phyloP scores from a whole-genome alignment of 1,140 invertebrate species.

The Steinernema feltiae region DNA sequence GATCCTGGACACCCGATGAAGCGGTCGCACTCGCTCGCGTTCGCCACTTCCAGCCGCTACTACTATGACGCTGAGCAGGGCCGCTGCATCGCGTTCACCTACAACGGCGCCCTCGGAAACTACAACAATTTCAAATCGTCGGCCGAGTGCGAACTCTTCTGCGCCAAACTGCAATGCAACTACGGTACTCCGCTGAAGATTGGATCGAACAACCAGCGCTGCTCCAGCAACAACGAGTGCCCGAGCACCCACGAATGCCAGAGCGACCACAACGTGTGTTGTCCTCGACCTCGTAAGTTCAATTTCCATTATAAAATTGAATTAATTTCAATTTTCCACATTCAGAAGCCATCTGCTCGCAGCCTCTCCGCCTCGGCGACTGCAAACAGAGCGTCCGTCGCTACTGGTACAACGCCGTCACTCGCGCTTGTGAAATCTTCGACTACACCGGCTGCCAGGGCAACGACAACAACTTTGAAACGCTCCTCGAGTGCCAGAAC shows the following conservation, averaged over 20 bases:
- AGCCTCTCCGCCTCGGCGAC: constrained; percentile 54
- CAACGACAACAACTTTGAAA: constrained; percentile 56
- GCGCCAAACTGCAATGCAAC: constrained; percentile 55
- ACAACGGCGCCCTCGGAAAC: constrained; percentile 52
- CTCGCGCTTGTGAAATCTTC: constrained; percentile 54
- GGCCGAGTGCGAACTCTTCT: constrained; percentile 54
- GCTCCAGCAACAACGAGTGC: constrained; percentile 50
- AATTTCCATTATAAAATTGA: background rate
- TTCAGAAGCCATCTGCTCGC: constrained; percentile 56
- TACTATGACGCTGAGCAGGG: constrained; percentile 57
- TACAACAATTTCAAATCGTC: constrained; percentile 56
- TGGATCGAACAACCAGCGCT: constrained; percentile 54
- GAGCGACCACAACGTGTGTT: constrained; percentile 55
- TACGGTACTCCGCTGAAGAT: constrained; percentile 54
- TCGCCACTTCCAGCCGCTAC: constrained; percentile 41
- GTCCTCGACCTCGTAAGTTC: constrained; percentile 49
- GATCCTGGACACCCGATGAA: constrained; percentile 47
- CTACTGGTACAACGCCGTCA: constrained; percentile 58
- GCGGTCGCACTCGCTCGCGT: constrained; percentile 38
- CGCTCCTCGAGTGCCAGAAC: constrained; percentile 55
- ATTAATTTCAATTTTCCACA: background rate
- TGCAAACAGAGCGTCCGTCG: constrained; percentile 56
- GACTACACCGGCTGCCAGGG: constrained; percentile 57
- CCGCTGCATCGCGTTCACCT: constrained; percentile 50
- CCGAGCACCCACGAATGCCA: constrained; percentile 54